A percentile compares a stretch with the other conserved stretches of the same genome.
Conservation (phyloP, 2,113 vertebrate species). For the Syngnathus typhle region DNA sequence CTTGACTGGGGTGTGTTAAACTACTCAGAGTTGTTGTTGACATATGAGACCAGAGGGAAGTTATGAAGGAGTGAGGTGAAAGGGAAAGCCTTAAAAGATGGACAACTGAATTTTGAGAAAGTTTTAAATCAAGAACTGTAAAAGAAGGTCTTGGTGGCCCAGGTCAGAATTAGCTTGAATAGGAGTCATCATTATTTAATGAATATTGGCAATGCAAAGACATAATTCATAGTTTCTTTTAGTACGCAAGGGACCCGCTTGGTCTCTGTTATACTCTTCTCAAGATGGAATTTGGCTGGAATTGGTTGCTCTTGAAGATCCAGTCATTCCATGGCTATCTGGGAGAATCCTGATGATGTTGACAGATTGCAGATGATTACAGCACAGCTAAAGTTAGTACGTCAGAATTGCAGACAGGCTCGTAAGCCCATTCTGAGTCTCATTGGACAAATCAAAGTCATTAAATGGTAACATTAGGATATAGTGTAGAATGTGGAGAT, state of each 20-base stretch:
- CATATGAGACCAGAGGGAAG: slow-evolving; percentile 22
- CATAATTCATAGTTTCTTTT: slow-evolving; percentile 16
- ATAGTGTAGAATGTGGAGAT: neutral
- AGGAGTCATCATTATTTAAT: slow-evolving; percentile 6
- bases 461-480: neutral
- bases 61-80: slow-evolving; percentile 4
- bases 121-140: slow-evolving; percentile 1
- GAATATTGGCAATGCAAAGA: slow-evolving; percentile 16
- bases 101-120: neutral
- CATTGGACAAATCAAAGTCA: neutral
- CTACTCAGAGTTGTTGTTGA: slow-evolving; percentile 40
- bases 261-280: slow-evolving; percentile 36
- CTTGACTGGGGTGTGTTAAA: slow-evolving; percentile 54
- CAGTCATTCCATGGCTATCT: slow-evolving; percentile 58
- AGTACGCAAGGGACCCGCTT: slow-evolving; percentile 39
- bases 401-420: neutral
- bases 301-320: slow-evolving; percentile 54
- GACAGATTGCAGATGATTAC: slow-evolving; percentile 37
- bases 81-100: slow-evolving; percentile 1
- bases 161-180: slow-evolving; percentile 10
- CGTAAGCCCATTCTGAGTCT: neutral
- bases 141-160: slow-evolving; percentile 8
- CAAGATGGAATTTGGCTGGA: slow-evolving; percentile 47
- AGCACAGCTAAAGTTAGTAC: slow-evolving; percentile 3
- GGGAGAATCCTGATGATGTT: slow-evolving; percentile 45